These are phyloP conservation scores for Pseudomugil tenellus DNA, from an alignment of 2,797 vertebrate species.

Conservation along the genomic window DNA sequence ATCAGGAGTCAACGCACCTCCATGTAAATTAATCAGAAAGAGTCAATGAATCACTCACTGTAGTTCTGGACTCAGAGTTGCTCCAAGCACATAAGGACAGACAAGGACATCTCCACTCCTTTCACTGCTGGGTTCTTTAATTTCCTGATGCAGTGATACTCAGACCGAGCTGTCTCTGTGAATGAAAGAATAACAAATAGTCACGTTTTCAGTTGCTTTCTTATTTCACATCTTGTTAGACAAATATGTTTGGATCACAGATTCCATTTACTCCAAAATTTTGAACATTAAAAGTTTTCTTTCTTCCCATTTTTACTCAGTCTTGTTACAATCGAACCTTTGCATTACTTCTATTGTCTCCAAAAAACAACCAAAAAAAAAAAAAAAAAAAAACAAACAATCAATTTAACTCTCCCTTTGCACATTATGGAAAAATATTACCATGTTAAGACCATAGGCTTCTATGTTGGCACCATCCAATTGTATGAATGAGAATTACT, in stretches of 20 bases:
- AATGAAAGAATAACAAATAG: slow-evolving; percentile 1
- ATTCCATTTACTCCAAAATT: slow-evolving; percentile 24
- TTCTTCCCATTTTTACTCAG: background rate
- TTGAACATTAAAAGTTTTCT: slow-evolving; percentile 11
- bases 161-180: background rate
- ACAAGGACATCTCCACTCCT: slow-evolving; percentile 22
- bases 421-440: no score
- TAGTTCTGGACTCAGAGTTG: slow-evolving; percentile 14
- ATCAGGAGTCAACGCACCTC: slow-evolving; percentile 31
- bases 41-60: slow-evolving; percentile 50
- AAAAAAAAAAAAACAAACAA: no score
- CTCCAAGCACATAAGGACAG: slow-evolving; percentile 32
- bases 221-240: slow-evolving; percentile 23
- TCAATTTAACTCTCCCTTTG: background rate
- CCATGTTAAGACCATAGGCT: slow-evolving; percentile 1
- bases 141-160: slow-evolving; percentile 10
- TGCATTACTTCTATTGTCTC: slow-evolving; percentile 24
- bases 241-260: slow-evolving; percentile 1
- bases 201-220: background rate
- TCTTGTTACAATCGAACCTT: slow-evolving; percentile 1
- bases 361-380: no score
- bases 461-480: background rate
- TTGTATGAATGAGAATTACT: slow-evolving; percentile 8
- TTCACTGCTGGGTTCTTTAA: slow-evolving; percentile 1
- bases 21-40: slow-evolving; percentile 38